phyloP scores from a whole-genome alignment of 2,888 invertebrate genomes.

The Agonopterix arenella region DNA sequence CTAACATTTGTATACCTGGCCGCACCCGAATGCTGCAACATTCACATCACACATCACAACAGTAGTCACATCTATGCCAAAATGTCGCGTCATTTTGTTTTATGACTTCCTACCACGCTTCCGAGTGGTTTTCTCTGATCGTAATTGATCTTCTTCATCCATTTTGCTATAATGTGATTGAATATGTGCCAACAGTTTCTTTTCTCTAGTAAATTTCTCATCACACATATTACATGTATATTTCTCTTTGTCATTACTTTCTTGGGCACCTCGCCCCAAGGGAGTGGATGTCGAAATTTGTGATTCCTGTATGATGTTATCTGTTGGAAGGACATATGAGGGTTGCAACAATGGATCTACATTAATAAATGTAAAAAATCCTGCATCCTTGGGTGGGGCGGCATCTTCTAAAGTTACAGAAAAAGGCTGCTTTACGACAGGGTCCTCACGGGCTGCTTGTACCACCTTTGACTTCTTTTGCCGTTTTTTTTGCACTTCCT shows the following conservation, averaged over 20 bases:
- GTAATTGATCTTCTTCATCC: conserved; percentile 49
- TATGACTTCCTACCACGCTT: conserved; percentile 10
- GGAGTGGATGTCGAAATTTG: conserved; percentile 61
- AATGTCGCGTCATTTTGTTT: no score
- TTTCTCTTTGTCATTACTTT: conserved; percentile 24
- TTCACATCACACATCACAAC: no score
- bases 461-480: conserved; percentile 28
- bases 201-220: conserved; percentile 55
- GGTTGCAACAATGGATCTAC: conserved; percentile 63
- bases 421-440: conserved; percentile 30
- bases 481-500: conserved; percentile 39
- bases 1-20: no score
- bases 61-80: no score
- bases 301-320: conserved; percentile 62
- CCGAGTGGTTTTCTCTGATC: conserved; percentile 25
- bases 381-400: conserved; percentile 38
- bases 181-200: conserved; percentile 59
- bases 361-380: conserved; percentile 64
- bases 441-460: conserved; percentile 11
- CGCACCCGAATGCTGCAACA: no score
- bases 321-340: conserved; percentile 60
- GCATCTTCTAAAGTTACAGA: conserved; percentile 43
- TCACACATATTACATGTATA: conserved; percentile 63
- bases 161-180: conserved; percentile 59
- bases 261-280: conserved; percentile 15